These are phyloP conservation scores for Spodoptera exigua DNA, from an alignment of 2,888 invertebrate species.

Conservation along the genomic window DNA sequence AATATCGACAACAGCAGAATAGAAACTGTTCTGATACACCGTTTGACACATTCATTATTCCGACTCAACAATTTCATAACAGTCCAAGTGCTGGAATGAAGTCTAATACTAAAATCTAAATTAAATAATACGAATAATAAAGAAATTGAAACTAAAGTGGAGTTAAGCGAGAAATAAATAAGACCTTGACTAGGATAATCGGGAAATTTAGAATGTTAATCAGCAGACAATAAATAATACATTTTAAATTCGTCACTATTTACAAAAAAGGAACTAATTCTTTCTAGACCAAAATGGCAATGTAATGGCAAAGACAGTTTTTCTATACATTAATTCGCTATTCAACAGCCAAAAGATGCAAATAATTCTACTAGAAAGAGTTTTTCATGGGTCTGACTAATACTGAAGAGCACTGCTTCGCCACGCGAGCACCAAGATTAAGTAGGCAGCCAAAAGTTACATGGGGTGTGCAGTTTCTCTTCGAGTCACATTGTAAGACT, in stretches of 20 bases:
- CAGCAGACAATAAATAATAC: conserved; percentile 83
- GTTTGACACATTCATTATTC: conserved; percentile 60
- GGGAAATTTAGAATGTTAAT: conserved; percentile 83
- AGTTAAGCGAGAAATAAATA: conserved; percentile 82
- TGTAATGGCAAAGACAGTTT: conserved; percentile 85
- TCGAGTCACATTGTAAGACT: conserved; percentile 59
- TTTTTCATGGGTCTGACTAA: conserved; percentile 64
- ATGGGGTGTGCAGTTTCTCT: conserved; percentile 50
- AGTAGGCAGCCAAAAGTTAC: conserved; percentile 59
- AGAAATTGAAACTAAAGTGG: conserved; percentile 77
- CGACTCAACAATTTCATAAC: conserved; percentile 79
- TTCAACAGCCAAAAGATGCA: conserved; percentile 78
- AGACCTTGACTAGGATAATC: conserved; percentile 87
- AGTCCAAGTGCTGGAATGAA: conserved; percentile 78
- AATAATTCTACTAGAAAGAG: conserved; percentile 69
- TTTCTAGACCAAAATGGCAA: conserved; percentile 88
- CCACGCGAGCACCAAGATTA: conserved; percentile 62
- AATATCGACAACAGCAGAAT: conserved; percentile 53
- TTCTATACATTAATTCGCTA: conserved; percentile 76
- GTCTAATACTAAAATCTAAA: conserved; percentile 77
- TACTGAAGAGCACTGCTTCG: conserved; percentile 62
- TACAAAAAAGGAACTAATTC: conserved; percentile 88
- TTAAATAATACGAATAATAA: conserved; percentile 76
- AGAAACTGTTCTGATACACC: conserved; percentile 57
- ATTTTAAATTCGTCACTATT: conserved; percentile 86